Evolutionary conservation across 2,888 invertebrate genomes (phyloP).

Genomic region (Bembecia ichneumoniformis): DNA sequence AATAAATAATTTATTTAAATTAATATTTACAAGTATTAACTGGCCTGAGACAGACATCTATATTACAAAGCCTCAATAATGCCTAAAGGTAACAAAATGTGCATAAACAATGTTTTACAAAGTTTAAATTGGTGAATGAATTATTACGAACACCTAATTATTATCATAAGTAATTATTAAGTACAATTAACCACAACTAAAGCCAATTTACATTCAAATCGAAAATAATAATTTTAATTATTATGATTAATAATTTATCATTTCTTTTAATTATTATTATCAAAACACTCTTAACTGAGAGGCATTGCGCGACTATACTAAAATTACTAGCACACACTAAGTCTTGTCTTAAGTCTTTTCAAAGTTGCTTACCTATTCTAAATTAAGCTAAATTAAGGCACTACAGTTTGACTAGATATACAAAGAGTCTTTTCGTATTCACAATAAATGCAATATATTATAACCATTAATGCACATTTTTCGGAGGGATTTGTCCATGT

Average conservation of each 20-base stretch:
- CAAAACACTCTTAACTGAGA: too few species aligned
- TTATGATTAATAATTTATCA: too few species aligned
- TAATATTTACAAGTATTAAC: slow-evolving; percentile 42
- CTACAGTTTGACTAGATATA: slow-evolving; percentile 66
- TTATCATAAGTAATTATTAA: too few species aligned
- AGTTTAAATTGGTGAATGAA: too few species aligned
- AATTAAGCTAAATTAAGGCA: slow-evolving; percentile 40
- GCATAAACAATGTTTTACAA: neutral
- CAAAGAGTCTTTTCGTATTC: slow-evolving; percentile 62
- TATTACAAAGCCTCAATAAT: slow-evolving; percentile 34
- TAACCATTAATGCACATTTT: slow-evolving; percentile 42
- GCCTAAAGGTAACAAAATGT: slow-evolving; percentile 1
- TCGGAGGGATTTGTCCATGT: slow-evolving; percentile 59
- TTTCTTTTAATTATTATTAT: too few species aligned
- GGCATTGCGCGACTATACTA: too few species aligned
- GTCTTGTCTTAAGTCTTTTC: neutral
- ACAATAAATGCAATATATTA: slow-evolving; percentile 41
- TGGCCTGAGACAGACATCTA: slow-evolving; percentile 30
- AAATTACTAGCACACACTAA: too few species aligned
- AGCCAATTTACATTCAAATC: too few species aligned
- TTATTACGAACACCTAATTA: too few species aligned
- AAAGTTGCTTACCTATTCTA: slow-evolving; percentile 9
- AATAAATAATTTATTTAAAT: slow-evolving; percentile 61
- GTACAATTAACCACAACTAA: too few species aligned
- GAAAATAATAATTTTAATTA: too few species aligned